A percentile compares a stretch with the other conserved stretches of the same genome.
Conservation (phyloP, 2,113 vertebrate genomes). For the Andinoacara biseriatus region DNA sequence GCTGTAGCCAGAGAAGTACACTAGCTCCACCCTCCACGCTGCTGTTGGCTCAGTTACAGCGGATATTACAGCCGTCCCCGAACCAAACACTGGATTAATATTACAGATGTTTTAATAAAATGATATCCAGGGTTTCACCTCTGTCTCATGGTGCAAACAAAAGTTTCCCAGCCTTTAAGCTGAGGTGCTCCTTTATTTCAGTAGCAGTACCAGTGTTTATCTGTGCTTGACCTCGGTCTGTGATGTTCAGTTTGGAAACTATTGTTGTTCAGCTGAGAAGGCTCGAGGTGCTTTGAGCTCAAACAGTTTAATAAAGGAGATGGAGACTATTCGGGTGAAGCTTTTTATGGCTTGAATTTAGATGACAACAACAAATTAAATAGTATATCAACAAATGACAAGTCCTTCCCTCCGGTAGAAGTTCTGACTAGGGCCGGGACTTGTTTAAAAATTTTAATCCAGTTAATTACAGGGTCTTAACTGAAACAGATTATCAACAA, state of each 20-base stretch:
- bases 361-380: slow-evolving; percentile 2
- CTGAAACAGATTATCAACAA: too few relatives aligned
- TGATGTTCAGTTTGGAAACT: slow-evolving; percentile 15
- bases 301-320: neutral
- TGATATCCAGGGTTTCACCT: neutral
- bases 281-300: neutral
- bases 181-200: neutral
- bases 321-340: neutral
- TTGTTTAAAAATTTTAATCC: too few relatives aligned
- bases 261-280: neutral
- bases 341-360: neutral
- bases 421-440: too few relatives aligned
- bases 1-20: rapidly evolving
- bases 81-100: slow-evolving; percentile 1
- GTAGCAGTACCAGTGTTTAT: neutral
- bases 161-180: neutral
- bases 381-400: slow-evolving; percentile 4
- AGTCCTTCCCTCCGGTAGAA: neutral
- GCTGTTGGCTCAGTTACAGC: neutral
- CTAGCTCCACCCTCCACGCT: neutral
- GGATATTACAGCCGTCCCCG: neutral
- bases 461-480: too few relatives aligned
- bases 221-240: slow-evolving; percentile 30
- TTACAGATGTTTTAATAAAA: neutral
- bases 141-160: neutral